Conservation (phyloP, 2,113 vertebrate species). For the Micromys minutus region DNA sequence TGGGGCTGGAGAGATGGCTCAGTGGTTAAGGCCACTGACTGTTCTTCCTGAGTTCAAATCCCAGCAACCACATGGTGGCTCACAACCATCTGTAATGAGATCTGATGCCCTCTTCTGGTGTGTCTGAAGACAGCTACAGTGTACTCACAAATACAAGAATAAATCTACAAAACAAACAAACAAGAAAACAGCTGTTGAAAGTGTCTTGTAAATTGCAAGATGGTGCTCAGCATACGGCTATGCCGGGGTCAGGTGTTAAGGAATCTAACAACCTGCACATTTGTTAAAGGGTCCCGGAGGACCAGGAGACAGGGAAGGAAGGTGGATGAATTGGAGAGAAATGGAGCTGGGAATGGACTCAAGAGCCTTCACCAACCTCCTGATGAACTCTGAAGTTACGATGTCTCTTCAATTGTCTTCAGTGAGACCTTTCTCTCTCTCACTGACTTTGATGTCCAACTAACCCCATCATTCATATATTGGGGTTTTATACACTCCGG, state of each 20-base stretch:
- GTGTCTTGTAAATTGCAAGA: constrained; percentile 9
- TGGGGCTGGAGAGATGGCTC: no score
- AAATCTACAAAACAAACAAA: no score
- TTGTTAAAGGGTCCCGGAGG: background rate
- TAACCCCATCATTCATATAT: background rate
- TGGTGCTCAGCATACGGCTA: background rate
- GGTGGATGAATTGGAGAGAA: background rate
- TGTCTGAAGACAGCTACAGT: no score
- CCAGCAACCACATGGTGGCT: no score
- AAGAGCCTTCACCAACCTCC: background rate
- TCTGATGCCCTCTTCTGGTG: no score
- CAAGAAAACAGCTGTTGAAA: background rate
- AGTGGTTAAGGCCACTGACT: no score
- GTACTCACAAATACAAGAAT: no score
- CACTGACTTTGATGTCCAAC: background rate
- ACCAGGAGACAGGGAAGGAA: background rate
- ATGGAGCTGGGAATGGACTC: background rate
- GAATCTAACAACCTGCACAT: background rate
- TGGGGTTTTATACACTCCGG: background rate
- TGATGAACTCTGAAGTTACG: background rate
- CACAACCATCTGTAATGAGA: no score
- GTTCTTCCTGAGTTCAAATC: no score
- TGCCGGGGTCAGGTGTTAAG: background rate
- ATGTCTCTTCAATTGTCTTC: background rate
- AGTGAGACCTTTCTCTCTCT: background rate